phyloP scores from a whole-genome alignment of 2,797 vertebrate genomes.

The Myiotriccus ornatus region DNA sequence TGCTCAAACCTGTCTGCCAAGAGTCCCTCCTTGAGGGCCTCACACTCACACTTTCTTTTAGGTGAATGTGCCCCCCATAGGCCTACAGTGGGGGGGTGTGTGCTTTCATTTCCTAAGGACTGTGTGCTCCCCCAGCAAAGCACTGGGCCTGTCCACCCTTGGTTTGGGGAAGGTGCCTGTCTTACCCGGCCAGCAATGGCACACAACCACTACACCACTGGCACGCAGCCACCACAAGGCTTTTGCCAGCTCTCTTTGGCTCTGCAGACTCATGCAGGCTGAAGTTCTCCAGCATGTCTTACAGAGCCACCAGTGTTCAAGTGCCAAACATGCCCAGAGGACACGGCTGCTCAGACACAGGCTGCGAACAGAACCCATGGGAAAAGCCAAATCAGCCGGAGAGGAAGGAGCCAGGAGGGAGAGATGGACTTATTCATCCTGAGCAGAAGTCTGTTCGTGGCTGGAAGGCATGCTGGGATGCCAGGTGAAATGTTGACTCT shows the following conservation, averaged over 20 bases:
- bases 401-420: neutral
- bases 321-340: neutral
- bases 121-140: neutral
- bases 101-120: neutral
- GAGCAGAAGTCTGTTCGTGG: neutral
- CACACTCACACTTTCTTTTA: neutral
- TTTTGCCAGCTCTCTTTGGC: neutral
- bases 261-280: neutral
- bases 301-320: neutral
- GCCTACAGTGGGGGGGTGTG: neutral
- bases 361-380: neutral
- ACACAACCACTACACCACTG: neutral
- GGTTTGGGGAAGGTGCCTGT: neutral
- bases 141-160: neutral
- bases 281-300: neutral
- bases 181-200: neutral
- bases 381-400: neutral
- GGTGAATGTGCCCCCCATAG: neutral
- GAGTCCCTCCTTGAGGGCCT: neutral
- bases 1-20: neutral
- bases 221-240: rapidly evolving
- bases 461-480: neutral
- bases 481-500: neutral
- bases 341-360: neutral
- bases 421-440: neutral